These are phyloP conservation scores for Australoheros facetus DNA, from an alignment of 2,797 vertebrate genomes.

Conservation along the genomic window DNA sequence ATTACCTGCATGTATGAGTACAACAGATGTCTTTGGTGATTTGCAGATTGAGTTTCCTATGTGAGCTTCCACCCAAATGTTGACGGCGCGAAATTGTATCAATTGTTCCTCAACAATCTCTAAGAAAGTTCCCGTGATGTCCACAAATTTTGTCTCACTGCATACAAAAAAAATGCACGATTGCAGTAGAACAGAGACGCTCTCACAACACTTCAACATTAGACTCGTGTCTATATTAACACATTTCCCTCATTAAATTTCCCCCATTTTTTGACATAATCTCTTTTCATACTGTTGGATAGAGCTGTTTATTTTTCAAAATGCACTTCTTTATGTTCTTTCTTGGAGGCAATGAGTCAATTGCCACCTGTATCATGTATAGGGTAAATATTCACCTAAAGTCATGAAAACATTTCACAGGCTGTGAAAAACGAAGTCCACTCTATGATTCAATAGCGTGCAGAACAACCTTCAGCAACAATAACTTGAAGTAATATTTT, in stretches of 20 bases:
- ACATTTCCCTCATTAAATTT: not conserved
- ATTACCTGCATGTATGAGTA: slow-evolving; percentile 54
- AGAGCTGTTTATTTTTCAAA: not conserved
- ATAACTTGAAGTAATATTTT: no score
- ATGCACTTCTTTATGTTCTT: not conserved
- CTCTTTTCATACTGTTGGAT: not conserved
- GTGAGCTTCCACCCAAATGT: slow-evolving; percentile 62
- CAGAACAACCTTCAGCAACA: no score
- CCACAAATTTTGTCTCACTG: not conserved
- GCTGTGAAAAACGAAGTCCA: no score
- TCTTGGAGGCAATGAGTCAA: not conserved
- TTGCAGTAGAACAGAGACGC: not conserved
- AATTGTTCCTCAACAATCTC: fast-evolving
- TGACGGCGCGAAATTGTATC: not conserved
- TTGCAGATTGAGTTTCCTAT: slow-evolving; percentile 40
- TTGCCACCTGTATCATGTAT: not conserved
- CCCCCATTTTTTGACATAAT: not conserved
- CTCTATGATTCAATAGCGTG: no score
- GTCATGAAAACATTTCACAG: no score
- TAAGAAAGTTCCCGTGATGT: fast-evolving
- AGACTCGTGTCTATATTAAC: not conserved
- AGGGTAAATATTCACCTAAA: not conserved
- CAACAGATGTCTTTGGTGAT: slow-evolving; percentile 37
- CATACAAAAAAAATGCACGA: slow-evolving; percentile 1
- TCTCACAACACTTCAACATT: not conserved